These are phyloP conservation scores for Heterodera filipjevi DNA, from an alignment of 2,888 invertebrate genomes.

Conservation along the genomic window DNA sequence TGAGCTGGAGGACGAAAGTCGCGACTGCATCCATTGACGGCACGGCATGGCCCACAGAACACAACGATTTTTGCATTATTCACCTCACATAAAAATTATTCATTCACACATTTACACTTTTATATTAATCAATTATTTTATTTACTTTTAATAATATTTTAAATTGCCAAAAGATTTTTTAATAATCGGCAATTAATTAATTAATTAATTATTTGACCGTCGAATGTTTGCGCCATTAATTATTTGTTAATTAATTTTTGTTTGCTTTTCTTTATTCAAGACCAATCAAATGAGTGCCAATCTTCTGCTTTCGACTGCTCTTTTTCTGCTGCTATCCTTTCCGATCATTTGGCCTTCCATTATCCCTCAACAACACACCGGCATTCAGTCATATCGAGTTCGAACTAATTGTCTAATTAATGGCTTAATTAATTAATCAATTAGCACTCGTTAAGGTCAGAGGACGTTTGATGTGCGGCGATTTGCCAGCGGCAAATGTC, in stretches of 20 bases:
- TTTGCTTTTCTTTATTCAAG: neutral
- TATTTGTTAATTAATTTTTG: constrained; percentile 16
- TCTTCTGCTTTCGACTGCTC: neutral
- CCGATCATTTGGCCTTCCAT: constrained; percentile 29
- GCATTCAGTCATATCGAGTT: constrained; percentile 42
- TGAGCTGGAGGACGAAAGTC: constrained; percentile 57
- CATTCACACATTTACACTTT: constrained; percentile 28
- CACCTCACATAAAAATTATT: neutral
- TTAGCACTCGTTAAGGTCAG: constrained; percentile 27
- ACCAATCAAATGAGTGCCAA: neutral
- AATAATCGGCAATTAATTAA: no score
- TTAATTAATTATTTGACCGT: constrained; percentile 4
- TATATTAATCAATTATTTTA: no score
- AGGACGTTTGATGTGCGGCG: constrained; percentile 57
- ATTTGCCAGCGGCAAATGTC: constrained; percentile 53
- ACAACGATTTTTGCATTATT: constrained; percentile 12
- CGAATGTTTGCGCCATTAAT: neutral
- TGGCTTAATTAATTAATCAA: neutral
- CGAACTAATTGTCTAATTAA: neutral
- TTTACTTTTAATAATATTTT: no score
- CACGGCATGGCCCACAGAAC: neutral
- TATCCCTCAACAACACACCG: constrained; percentile 44
- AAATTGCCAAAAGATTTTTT: no score
- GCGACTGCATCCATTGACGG: constrained; percentile 49
- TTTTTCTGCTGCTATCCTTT: neutral